Conservation (phyloP, 2,888 invertebrate genomes). For the Eupithecia exiguata region DNA sequence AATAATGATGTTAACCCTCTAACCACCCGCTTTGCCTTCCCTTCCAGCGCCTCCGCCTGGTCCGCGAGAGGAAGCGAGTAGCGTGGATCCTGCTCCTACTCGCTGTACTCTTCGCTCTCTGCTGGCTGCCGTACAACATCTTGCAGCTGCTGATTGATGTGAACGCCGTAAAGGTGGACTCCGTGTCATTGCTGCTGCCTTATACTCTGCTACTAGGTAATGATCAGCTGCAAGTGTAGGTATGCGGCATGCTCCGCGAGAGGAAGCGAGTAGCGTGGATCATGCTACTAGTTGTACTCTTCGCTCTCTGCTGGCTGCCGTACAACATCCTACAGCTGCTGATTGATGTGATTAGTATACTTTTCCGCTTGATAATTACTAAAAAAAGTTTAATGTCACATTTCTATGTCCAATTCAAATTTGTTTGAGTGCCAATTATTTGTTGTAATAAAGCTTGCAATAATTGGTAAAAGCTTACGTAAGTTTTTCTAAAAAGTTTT, state of each 20-base stretch:
- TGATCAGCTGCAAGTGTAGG: background rate
- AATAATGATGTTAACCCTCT: background rate
- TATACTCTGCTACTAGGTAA: slow-evolving; percentile 86
- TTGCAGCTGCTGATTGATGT: slow-evolving; percentile 87
- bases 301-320: slow-evolving; percentile 91
- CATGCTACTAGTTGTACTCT: slow-evolving; percentile 88
- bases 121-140: slow-evolving; percentile 91
- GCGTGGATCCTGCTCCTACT: slow-evolving; percentile 89
- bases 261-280: slow-evolving; percentile 90
- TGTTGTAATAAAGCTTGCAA: background rate
- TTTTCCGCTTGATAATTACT: background rate
- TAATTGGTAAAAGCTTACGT: background rate
- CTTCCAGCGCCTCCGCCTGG: slow-evolving; percentile 62
- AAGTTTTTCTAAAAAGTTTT: background rate
- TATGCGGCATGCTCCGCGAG: no score
- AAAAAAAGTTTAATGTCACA: background rate
- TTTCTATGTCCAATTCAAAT: background rate
- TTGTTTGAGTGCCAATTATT: background rate
- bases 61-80: slow-evolving; percentile 85
- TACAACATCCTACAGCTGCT: slow-evolving; percentile 88
- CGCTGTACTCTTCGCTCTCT: slow-evolving; percentile 89
- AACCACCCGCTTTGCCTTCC: background rate
- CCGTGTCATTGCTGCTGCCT: slow-evolving; percentile 76
- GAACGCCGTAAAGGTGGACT: slow-evolving; percentile 70
- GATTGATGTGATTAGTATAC: slow-evolving; percentile 79